Conservation (phyloP, 1,140 invertebrate genomes). For the Asbolus verrucosus region DNA sequence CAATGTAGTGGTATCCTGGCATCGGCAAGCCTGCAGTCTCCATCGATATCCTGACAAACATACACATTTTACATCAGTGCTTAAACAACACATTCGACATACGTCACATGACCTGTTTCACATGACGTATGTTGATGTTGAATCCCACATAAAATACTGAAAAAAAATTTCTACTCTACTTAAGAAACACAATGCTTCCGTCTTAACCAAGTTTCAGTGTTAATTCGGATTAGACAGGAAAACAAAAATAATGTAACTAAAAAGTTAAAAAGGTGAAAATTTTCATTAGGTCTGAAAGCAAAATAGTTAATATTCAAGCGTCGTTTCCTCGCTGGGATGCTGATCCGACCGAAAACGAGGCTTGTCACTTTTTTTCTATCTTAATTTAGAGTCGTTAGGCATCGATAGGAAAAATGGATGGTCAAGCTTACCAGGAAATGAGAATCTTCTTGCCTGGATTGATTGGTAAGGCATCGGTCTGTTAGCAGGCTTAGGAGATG, state of each 20-base stretch:
- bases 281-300: no score
- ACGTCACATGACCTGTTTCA: not conserved
- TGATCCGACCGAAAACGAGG: no score
- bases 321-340: not conserved
- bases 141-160: constrained; percentile 15
- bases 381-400: constrained; percentile 33
- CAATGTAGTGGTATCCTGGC: constrained; percentile 90
- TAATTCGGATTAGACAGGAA: constrained; percentile 34
- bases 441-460: constrained; percentile 61
- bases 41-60: constrained; percentile 87
- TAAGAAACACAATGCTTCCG: not conserved
- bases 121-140: not conserved
- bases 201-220: constrained; percentile 1
- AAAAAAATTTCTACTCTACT: constrained; percentile 9
- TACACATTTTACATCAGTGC: constrained; percentile 21
- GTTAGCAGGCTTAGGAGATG: constrained; percentile 62
- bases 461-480: constrained; percentile 60
- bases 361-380: constrained; percentile 4
- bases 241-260: constrained; percentile 26
- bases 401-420: constrained; percentile 56
- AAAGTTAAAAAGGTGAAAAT: constrained; percentile 44
- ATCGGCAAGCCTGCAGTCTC: constrained; percentile 90
- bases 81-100: no score
- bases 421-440: constrained; percentile 63
- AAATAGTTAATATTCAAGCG: constrained; percentile 14